Conservation (phyloP, 2,888 invertebrate genomes). For the Sminthurides aquaticus region DNA sequence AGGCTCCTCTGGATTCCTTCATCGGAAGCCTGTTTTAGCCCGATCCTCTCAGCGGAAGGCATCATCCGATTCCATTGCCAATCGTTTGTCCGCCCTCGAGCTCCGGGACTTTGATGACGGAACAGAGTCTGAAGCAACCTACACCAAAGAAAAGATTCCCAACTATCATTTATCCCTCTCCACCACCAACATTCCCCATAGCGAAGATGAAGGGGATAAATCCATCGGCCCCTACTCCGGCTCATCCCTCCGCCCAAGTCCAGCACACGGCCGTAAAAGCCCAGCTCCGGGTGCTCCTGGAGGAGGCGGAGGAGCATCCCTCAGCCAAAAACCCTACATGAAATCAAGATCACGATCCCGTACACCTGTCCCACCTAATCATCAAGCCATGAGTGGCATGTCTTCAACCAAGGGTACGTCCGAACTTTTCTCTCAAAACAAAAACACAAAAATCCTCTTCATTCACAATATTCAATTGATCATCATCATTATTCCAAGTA, state of each 20-base stretch:
- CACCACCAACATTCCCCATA: conserved; percentile 16
- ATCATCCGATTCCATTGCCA: conserved; percentile 18
- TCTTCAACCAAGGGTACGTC: conserved; percentile 15
- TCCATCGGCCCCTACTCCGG: conserved; percentile 9
- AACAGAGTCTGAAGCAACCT: conserved; percentile 16
- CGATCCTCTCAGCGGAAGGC: conserved; percentile 21
- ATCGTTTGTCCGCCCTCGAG: conserved; percentile 16
- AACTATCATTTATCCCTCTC: conserved; percentile 21
- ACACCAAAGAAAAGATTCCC: conserved; percentile 9
- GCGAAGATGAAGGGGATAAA: conserved; percentile 16
- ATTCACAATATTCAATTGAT: too few species aligned
- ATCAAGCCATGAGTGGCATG: conserved; percentile 1
- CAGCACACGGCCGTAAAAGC: conserved; percentile 1
- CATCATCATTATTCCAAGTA: too few species aligned
- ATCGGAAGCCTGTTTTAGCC: conserved; percentile 23
- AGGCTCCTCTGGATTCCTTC: conserved; percentile 24
- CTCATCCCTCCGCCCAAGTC: conserved; percentile 17
- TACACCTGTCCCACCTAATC: conserved; percentile 8
- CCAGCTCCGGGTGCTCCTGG: background rate
- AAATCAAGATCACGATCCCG: conserved; percentile 10
- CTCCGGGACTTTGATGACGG: conserved; percentile 23
- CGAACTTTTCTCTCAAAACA: too few species aligned
- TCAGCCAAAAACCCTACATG: too few species aligned
- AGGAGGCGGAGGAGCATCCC: background rate
- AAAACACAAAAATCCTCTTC: too few species aligned